Percentiles rank a stretch among this genome's conserved stretches.
These are phyloP conservation scores for Menura novaehollandiae DNA, from an alignment of 2,113 vertebrate species.

Conservation along the genomic window DNA sequence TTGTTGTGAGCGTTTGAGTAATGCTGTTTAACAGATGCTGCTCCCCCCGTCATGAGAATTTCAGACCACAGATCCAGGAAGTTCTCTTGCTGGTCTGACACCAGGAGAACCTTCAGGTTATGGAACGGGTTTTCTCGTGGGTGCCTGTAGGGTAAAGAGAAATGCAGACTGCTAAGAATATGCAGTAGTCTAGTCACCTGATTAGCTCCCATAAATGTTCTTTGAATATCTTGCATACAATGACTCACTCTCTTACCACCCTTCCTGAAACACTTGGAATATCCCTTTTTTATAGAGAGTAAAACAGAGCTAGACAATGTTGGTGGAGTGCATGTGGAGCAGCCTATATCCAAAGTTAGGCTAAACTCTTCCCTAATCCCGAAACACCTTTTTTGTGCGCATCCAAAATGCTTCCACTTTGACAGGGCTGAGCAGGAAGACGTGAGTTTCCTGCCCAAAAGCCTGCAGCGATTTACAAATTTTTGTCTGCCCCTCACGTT, in stretches of 20 bases:
- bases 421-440: neutral
- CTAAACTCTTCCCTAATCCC: neutral
- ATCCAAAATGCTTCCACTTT: neutral
- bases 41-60: slow-evolving; percentile 88
- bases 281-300: neutral
- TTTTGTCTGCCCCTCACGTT: neutral
- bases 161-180: neutral
- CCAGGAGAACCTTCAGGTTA: slow-evolving; percentile 84
- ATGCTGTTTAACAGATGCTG: slow-evolving; percentile 82
- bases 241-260: neutral
- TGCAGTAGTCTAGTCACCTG: neutral
- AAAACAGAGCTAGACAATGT: neutral
- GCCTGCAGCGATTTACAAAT: neutral
- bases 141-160: slow-evolving; percentile 75
- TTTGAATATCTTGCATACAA: neutral
- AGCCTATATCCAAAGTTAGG: neutral
- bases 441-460: neutral
- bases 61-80: slow-evolving; percentile 89
- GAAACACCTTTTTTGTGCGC: neutral
- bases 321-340: neutral
- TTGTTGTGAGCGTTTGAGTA: slow-evolving; percentile 75
- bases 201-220: neutral
- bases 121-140: slow-evolving; percentile 86
- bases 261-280: neutral
- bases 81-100: slow-evolving; percentile 81